A percentile compares a stretch with the other conserved stretches of the same genome.
Evolutionary conservation across 2,888 invertebrate species (phyloP).

Genomic region (Ornithoptera priamus): DNA sequence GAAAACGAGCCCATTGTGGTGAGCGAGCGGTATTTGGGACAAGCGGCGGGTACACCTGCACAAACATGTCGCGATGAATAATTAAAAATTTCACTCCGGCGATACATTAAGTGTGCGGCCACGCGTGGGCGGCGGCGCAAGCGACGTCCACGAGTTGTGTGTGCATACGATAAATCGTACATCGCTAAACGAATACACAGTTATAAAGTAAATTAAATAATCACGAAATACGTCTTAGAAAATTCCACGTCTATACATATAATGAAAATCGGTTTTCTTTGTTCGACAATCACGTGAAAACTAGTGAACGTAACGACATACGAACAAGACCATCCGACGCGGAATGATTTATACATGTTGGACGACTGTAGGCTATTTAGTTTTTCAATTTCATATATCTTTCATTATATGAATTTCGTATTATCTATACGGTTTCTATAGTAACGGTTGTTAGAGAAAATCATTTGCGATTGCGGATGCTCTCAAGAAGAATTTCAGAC

Average conservation of each 20-base stretch:
- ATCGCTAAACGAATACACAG: slow-evolving; percentile 16
- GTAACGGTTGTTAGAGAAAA: no score
- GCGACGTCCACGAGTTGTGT: slow-evolving; percentile 9
- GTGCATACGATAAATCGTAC: slow-evolving; percentile 5
- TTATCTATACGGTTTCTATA: no score
- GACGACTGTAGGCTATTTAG: no score
- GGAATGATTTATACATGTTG: neutral
- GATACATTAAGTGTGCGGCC: slow-evolving; percentile 36
- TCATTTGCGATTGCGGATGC: no score
- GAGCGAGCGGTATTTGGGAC: slow-evolving; percentile 56
- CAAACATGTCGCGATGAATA: slow-evolving; percentile 59
- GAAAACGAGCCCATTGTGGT: slow-evolving; percentile 32
- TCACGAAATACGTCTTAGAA: neutral
- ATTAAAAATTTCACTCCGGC: slow-evolving; percentile 46
- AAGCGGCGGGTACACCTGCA: slow-evolving; percentile 51
- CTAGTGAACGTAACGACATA: no score
- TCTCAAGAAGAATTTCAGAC: no score
- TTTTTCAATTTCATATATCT: no score
- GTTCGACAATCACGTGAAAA: no score
- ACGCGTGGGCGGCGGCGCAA: slow-evolving; percentile 29
- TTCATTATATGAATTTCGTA: no score
- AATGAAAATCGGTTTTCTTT: no score
- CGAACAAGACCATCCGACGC: no score
- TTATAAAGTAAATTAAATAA: slow-evolving; percentile 3
- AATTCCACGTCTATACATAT: no score